Percentiles rank a stretch among this genome's conserved stretches.
Conservation (phyloP, 1,140 invertebrate genomes). For the Drosophila ficusphila region DNA sequence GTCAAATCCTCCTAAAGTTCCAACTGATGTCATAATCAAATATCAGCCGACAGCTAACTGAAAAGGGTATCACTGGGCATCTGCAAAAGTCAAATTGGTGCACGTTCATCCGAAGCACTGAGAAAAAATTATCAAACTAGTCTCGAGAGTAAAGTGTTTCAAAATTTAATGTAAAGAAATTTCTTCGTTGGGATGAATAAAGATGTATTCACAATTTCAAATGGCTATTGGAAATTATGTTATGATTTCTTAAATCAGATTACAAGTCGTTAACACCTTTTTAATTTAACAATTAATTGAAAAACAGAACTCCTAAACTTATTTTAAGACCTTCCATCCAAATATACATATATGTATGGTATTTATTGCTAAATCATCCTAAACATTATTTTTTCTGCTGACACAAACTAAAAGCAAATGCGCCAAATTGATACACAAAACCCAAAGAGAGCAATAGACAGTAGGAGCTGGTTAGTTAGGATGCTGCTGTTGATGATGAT, state of each 20-base stretch:
- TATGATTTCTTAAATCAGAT: too few species aligned
- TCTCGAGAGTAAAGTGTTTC: background rate
- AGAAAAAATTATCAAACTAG: conserved; percentile 23
- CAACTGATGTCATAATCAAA: conserved; percentile 73
- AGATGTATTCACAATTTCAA: too few species aligned
- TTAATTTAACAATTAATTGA: too few species aligned
- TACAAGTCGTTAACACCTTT: too few species aligned
- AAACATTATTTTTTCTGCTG: conserved; percentile 9
- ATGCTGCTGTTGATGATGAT: background rate
- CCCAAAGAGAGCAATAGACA: conserved; percentile 13
- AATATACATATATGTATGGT: too few species aligned
- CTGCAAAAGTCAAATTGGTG: conserved; percentile 34
- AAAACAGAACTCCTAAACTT: too few species aligned
- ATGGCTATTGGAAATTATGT: too few species aligned
- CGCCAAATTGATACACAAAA: conserved; percentile 58
- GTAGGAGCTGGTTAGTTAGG: conserved; percentile 12
- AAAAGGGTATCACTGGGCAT: conserved; percentile 24
- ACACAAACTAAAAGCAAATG: conserved; percentile 66
- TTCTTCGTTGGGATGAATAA: background rate
- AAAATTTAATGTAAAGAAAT: background rate
- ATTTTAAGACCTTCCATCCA: too few species aligned
- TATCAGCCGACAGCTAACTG: conserved; percentile 21
- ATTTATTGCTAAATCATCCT: too few species aligned
- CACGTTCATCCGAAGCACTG: conserved; percentile 1
- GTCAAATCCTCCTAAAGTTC: conserved; percentile 12